These are phyloP conservation scores for Forbesichthys papilliferus DNA, from an alignment of 2,113 vertebrate genomes.

Conservation along the genomic window DNA sequence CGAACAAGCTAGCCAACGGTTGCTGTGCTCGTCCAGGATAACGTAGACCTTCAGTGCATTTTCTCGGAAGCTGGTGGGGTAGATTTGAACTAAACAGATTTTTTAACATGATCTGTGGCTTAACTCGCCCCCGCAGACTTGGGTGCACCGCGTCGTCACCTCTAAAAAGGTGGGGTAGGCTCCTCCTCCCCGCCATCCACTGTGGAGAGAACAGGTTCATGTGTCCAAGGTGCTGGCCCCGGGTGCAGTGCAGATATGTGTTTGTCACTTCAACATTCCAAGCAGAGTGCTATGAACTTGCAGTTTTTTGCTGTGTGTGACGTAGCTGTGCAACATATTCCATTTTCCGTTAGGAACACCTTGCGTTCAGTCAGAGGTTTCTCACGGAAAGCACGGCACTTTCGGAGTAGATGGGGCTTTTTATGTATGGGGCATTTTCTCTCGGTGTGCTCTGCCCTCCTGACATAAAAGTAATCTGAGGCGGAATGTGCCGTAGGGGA, in stretches of 20 bases:
- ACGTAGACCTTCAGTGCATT: constrained; percentile 12
- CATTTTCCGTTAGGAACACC: too few relatives aligned
- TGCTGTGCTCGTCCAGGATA: constrained; percentile 25
- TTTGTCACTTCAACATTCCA: constrained; percentile 6
- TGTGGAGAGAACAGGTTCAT: neutral
- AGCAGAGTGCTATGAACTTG: neutral
- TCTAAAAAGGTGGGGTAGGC: neutral
- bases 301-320: constrained; percentile 18
- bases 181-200: constrained; percentile 1
- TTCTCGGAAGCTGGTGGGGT: too few relatives aligned
- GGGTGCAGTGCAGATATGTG: constrained; percentile 12
- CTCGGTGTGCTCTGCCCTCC: too few relatives aligned
- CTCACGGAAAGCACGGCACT: too few relatives aligned
- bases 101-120: neutral
- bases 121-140: constrained; percentile 15
- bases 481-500: too few relatives aligned
- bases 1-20: constrained; percentile 16
- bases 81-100: neutral
- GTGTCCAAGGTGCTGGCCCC: constrained; percentile 1
- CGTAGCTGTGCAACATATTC: constrained; percentile 15
- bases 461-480: too few relatives aligned
- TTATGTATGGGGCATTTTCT: too few relatives aligned
- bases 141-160: constrained; percentile 9
- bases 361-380: too few relatives aligned
- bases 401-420: too few relatives aligned